Conservation (phyloP, 2,113 vertebrate species). For the Corythornis vintsioides region DNA sequence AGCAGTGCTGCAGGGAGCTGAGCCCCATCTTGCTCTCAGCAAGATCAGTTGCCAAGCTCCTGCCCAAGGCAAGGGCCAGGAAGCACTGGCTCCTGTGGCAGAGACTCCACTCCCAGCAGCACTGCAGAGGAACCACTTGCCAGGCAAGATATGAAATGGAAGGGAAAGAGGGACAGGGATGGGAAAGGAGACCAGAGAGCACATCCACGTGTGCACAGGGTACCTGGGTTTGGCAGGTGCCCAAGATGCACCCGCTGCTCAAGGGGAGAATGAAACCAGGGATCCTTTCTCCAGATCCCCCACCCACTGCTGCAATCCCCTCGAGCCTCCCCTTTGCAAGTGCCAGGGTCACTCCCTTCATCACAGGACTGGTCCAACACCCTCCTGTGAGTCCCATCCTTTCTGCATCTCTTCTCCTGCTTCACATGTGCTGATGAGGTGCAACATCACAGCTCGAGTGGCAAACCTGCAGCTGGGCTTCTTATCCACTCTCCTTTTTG, state of each 20-base stretch:
- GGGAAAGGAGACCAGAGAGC: neutral
- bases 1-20: neutral
- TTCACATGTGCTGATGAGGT: neutral
- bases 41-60: neutral
- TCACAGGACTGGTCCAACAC: fast-evolving
- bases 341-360: neutral
- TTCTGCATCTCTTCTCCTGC: neutral
- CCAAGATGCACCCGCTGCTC: neutral
- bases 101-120: neutral
- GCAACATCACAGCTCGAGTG: neutral
- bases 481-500: neutral
- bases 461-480: neutral
- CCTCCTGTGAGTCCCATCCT: neutral
- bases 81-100: fast-evolving
- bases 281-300: neutral
- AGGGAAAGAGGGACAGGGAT: neutral
- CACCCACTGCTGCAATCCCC: neutral
- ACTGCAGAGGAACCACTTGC: neutral
- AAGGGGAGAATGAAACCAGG: neutral
- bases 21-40: neutral
- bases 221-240: neutral
- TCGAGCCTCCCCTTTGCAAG: neutral
- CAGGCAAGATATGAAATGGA: neutral
- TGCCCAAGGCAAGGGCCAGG: neutral
- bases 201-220: fast-evolving